phyloP scores from a whole-genome alignment of 2,113 vertebrate species.

The Chauna torquata region DNA sequence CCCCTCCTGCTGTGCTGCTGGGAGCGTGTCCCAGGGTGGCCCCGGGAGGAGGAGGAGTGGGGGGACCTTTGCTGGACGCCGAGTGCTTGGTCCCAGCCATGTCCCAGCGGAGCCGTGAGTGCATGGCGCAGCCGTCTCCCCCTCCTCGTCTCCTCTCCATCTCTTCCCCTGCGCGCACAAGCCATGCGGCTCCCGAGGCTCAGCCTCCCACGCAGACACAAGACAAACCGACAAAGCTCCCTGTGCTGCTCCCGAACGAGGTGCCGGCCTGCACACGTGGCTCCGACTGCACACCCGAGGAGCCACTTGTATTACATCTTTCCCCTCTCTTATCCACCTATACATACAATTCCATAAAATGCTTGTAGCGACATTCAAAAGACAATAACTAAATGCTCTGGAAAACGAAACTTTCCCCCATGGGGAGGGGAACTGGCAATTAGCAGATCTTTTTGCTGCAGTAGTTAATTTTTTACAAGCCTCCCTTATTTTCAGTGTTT shows the following conservation, averaged over 20 bases:
- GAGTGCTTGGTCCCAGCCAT: background rate
- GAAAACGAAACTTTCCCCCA: background rate
- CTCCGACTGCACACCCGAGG: background rate
- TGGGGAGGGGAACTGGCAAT: conserved; percentile 14
- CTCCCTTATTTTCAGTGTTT: conserved; percentile 37
- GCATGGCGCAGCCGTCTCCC: rapidly evolving
- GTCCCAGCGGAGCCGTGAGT: rapidly evolving
- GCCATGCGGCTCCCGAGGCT: too few species aligned
- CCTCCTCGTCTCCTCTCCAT: rapidly evolving
- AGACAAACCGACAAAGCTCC: rapidly evolving
- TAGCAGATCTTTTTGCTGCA: conserved; percentile 24
- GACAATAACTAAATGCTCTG: background rate
- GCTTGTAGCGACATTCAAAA: background rate
- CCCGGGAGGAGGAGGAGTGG: background rate
- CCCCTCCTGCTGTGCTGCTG: too few species aligned
- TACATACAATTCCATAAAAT: rapidly evolving
- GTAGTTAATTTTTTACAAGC: conserved; percentile 57
- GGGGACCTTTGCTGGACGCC: background rate
- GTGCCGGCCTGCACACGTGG: rapidly evolving
- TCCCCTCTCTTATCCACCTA: background rate
- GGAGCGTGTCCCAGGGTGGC: background rate
- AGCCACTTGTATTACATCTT: too few species aligned
- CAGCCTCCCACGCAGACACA: background rate
- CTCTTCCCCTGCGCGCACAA: background rate
- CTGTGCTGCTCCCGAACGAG: rapidly evolving